Conservation (phyloP, 2,113 vertebrate species). For the Ptychochromis oligacanthus region DNA sequence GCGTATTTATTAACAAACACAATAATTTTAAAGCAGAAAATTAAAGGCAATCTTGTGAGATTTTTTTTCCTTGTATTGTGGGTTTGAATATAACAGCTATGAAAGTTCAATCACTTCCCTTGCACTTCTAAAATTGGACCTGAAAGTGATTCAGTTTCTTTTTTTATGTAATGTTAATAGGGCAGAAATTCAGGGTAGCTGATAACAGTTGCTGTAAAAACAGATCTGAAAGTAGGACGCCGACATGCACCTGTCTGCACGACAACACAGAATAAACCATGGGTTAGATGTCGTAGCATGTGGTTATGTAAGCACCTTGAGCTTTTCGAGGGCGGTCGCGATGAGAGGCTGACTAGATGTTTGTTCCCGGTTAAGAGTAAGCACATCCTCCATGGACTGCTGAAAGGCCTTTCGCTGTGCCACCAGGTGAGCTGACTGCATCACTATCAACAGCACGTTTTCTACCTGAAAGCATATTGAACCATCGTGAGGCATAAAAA, state of each 20-base stretch:
- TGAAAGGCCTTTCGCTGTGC: conserved; percentile 94
- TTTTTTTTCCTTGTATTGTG: background rate
- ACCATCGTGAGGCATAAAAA: background rate
- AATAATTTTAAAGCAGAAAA: background rate
- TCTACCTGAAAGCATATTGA: conserved; percentile 82
- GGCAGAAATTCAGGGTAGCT: background rate
- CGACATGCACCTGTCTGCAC: background rate
- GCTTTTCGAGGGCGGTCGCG: conserved; percentile 90
- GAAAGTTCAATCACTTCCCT: background rate
- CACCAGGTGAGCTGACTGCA: conserved; percentile 91
- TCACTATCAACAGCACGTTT: conserved; percentile 92
- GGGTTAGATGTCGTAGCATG: background rate
- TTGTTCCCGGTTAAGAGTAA: conserved; percentile 90
- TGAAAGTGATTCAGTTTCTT: background rate
- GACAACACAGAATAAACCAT: conserved; percentile 8
- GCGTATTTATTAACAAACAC: background rate
- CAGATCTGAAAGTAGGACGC: conserved; percentile 41
- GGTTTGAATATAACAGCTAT: background rate
- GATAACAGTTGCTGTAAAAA: background rate
- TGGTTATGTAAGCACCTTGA: conserved; percentile 85
- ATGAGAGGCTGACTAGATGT: conserved; percentile 96
- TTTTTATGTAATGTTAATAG: background rate
- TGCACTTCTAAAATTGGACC: background rate
- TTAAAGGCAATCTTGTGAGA: background rate
- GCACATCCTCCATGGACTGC: conserved; percentile 88